A percentile compares a stretch with the other conserved stretches of the same genome.
phyloP scores from a whole-genome alignment of 2,113 vertebrate genomes.

The Gopherus evgoodei region DNA sequence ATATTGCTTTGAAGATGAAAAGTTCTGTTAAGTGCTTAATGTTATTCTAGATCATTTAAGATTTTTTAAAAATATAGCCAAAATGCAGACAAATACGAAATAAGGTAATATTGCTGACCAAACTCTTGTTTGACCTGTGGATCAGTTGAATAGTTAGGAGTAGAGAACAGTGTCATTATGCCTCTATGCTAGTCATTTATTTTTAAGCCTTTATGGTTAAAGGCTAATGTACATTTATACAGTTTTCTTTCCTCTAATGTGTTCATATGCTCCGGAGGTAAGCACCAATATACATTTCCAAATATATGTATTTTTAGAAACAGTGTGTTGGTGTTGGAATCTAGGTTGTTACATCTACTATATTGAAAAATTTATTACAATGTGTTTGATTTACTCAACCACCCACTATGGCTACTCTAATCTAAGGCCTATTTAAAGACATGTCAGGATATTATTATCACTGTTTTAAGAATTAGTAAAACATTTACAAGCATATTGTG shows the following conservation, averaged over 20 bases:
- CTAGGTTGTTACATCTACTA: not conserved
- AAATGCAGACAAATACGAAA: not conserved
- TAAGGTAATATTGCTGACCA: not conserved
- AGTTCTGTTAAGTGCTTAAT: not conserved
- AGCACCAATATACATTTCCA: too few relatives aligned
- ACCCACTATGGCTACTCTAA: not conserved
- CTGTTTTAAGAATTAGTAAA: not conserved
- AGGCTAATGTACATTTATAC: too few relatives aligned
- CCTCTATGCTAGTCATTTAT: too few relatives aligned
- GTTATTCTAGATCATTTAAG: not conserved
- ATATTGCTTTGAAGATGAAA: not conserved
- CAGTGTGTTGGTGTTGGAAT: not conserved
- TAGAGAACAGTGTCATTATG: not conserved
- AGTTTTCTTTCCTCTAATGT: too few relatives aligned
- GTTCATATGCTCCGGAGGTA: too few relatives aligned
- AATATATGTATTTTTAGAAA: too few relatives aligned
- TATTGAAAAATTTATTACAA: not conserved
- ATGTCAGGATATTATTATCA: not conserved
- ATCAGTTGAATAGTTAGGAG: not conserved
- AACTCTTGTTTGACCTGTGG: not conserved
- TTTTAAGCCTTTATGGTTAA: too few relatives aligned
- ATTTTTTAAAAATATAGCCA: not conserved
- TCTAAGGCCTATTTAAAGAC: not conserved
- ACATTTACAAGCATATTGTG: not conserved
- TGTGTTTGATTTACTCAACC: not conserved